Conservation (phyloP, 2,888 invertebrate genomes). For the Eupithecia tripunctaria region DNA sequence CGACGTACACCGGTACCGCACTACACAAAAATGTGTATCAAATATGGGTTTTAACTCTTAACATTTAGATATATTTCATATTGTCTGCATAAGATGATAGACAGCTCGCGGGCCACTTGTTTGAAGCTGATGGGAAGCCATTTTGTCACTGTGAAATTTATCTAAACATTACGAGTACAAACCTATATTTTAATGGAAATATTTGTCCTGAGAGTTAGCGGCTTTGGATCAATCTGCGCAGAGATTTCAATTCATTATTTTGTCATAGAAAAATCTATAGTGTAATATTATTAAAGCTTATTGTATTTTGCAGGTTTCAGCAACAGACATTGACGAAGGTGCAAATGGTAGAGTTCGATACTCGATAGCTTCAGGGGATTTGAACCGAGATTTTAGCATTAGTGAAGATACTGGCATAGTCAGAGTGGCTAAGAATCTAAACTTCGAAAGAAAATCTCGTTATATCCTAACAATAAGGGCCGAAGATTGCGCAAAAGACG, state of each 20-base stretch:
- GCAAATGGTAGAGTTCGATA: conserved; percentile 96
- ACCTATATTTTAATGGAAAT: too few species aligned
- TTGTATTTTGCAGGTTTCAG: conserved; percentile 87
- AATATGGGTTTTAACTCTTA: too few species aligned
- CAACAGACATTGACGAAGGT: conserved; percentile 94
- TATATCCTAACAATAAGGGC: conserved; percentile 94
- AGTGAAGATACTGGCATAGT: conserved; percentile 96
- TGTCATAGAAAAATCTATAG: neutral
- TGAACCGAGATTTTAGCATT: conserved; percentile 95
- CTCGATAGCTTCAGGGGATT: conserved; percentile 94
- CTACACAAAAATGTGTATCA: too few species aligned
- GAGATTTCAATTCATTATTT: neutral
- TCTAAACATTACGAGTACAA: too few species aligned
- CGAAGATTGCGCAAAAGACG: conserved; percentile 93
- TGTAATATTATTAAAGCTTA: neutral
- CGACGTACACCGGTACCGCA: too few species aligned
- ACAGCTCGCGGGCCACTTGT: too few species aligned
- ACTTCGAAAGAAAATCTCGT: conserved; percentile 94
- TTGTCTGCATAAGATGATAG: too few species aligned
- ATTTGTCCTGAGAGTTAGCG: too few species aligned
- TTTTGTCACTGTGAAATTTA: too few species aligned
- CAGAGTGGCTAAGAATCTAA: conserved; percentile 95
- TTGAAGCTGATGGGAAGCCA: too few species aligned
- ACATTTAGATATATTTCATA: too few species aligned
- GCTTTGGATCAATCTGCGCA: too few species aligned